Evolutionary conservation across 2,797 vertebrate genomes (phyloP), one percentile per base, ranked within the genome.

Genomic region (Myotis vivesi): DNA sequence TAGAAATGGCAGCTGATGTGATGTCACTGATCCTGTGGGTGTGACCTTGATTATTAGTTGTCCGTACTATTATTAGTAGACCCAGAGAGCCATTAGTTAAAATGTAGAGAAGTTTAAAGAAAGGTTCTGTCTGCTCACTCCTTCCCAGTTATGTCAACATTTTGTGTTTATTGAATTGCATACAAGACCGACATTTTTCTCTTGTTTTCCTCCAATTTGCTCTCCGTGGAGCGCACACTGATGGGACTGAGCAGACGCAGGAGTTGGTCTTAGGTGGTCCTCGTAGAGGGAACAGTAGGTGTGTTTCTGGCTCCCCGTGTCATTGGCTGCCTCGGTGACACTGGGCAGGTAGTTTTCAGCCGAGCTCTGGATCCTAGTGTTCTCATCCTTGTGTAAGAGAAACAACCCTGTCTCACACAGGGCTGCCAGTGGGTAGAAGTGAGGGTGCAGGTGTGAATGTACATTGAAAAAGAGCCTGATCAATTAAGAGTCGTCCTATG

Each of bases 21-120:
- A 46, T 87, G 38, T 83, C 33, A 68, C 86, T 53, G 36, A 64
- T 6, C 20, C 49, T 89, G n/a, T 89, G 59, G n/a, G 11, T 89
- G 83, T 92, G 22, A 88, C 79, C 77, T 95, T 93, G 55, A 86
- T 73, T 73, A 59, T 66, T 89, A 95, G 20, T 89, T 94, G 25
- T 36, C 38, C 36, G 82, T 36, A 33, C 44, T 89, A 11, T 53
- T 76, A 41, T 57, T 96, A 90, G 72, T 91, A 83, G 25, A 10
- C 28, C 38, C 36, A 66, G 53, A 89, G 51, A 87, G 5, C 41
- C n/a, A n/a, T 53, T 51, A 44, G 13, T 66, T 93, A 71, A 91
- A 85, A 88, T 68, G 13, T 44, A 93, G 89, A 46, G 53, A 72
- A 30, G 20, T 81, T 92, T n/a, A 44, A 86, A 36, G 15, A 66